Conservation (phyloP, 1,140 invertebrate genomes). For the Macrosteles quadrilineatus region DNA sequence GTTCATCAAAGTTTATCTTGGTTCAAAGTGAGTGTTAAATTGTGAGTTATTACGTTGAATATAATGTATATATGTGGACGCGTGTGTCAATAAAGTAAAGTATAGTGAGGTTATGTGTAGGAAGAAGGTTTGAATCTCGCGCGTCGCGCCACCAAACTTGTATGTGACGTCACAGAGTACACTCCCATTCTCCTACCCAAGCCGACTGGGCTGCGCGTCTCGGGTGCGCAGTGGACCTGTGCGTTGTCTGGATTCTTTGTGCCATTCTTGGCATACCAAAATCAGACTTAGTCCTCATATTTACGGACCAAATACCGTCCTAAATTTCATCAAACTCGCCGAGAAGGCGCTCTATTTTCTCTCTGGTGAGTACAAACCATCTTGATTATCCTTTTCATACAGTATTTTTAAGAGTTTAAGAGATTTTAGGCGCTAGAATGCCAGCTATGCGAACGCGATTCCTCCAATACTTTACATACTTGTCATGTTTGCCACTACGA, state of each 20-base stretch:
- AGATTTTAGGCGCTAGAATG: constrained; percentile 60
- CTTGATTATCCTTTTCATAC: constrained; percentile 38
- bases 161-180: constrained; percentile 20
- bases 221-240: constrained; percentile 70
- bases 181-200: constrained; percentile 8
- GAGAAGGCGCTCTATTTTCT: constrained; percentile 60
- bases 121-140: constrained; percentile 9
- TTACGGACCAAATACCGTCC: constrained; percentile 70
- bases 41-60: too few species aligned
- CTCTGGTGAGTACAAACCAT: constrained; percentile 63
- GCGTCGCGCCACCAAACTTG: constrained; percentile 23
- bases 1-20: too few species aligned
- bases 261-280: constrained; percentile 92
- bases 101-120: too few species aligned
- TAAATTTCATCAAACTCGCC: constrained; percentile 57
- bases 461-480: constrained; percentile 79
- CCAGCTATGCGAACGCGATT: constrained; percentile 71
- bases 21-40: too few species aligned
- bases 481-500: constrained; percentile 65
- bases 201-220: constrained; percentile 26
- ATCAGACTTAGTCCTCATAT: constrained; percentile 78
- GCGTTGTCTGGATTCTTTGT: constrained; percentile 94
- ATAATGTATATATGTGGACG: too few species aligned
- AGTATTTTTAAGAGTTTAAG: constrained; percentile 34
- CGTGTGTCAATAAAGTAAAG: too few species aligned